A percentile compares a stretch with the other conserved stretches of the same genome.
phyloP scores from a whole-genome alignment of 2,797 vertebrate genomes.

The Arnoldichthys spilopterus region DNA sequence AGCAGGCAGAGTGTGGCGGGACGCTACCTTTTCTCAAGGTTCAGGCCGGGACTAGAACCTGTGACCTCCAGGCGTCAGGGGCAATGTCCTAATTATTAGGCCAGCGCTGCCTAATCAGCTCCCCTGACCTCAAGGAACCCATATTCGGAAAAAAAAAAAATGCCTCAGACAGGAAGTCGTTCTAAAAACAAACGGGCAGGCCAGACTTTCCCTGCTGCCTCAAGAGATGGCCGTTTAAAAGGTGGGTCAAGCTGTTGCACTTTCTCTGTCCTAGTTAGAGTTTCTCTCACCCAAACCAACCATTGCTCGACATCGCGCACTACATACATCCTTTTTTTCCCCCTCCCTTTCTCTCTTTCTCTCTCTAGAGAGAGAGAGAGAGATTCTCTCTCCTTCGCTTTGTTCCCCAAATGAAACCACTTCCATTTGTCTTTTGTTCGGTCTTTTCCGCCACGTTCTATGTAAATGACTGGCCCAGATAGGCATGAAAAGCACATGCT shows the following conservation, averaged over 20 bases:
- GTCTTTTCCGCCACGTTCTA: background rate
- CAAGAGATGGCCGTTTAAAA: conserved; percentile 49
- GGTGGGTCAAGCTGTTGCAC: conserved; percentile 57
- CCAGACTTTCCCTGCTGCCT: conserved; percentile 18
- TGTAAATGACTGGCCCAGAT: conserved; percentile 35
- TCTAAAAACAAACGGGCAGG: conserved; percentile 31
- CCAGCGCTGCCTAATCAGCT: no score
- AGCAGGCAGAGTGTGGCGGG: no score
- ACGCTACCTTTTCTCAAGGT: no score
- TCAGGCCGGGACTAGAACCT: no score
- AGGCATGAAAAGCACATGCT: background rate
- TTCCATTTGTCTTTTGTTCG: conserved; percentile 16
- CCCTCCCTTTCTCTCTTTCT: background rate
- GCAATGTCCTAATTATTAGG: no score
- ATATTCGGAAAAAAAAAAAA: no score
- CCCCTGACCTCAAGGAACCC: no score
- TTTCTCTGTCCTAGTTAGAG: conserved; percentile 61
- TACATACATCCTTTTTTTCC: conserved; percentile 40
- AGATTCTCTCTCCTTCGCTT: background rate
- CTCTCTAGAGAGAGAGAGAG: conserved; percentile 18
- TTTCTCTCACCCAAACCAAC: conserved; percentile 58
- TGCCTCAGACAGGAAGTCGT: conserved; percentile 27
- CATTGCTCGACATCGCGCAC: conserved; percentile 24
- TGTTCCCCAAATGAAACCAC: background rate
- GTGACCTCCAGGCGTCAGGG: no score